A percentile compares a stretch with the other conserved stretches of the same genome.
phyloP scores from a whole-genome alignment of 1,140 invertebrate genomes.

The Campoletis sonorensis region DNA sequence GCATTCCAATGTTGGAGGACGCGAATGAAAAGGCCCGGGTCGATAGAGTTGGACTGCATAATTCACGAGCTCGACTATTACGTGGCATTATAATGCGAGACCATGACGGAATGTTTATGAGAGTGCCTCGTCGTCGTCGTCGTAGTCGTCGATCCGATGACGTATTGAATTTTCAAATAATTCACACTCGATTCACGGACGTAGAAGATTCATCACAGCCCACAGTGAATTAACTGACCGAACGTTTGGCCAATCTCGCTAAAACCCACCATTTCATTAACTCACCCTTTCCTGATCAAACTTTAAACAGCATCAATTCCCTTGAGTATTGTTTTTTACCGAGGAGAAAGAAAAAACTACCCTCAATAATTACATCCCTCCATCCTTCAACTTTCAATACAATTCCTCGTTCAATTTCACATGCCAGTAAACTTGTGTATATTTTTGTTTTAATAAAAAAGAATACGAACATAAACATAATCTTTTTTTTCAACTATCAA shows the following conservation, averaged over 20 bases:
- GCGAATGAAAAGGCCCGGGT: background rate
- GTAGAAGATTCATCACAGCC: slow-evolving; percentile 1
- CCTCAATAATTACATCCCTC: background rate
- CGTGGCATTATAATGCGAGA: slow-evolving; percentile 14
- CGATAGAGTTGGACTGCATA: slow-evolving; percentile 7
- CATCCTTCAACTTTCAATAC: background rate
- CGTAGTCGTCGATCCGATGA: background rate
- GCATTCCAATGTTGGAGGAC: slow-evolving; percentile 24
- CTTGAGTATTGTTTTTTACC: background rate
- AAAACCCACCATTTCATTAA: slow-evolving; percentile 2
- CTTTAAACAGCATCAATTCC: background rate
- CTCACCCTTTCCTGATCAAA: background rate
- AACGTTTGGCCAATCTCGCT: background rate
- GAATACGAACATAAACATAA: no score
- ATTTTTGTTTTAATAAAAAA: no score
- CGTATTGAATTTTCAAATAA: slow-evolving; percentile 13
- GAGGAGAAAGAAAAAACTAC: background rate
- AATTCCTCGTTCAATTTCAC: no score
- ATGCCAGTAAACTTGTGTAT: no score
- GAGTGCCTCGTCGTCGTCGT: background rate
- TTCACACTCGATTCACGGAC: background rate
- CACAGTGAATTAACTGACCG: background rate
- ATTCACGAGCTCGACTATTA: slow-evolving; percentile 10
- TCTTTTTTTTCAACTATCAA: no score
- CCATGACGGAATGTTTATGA: slow-evolving; percentile 24